phyloP scores from a whole-genome alignment of 2,888 invertebrate genomes.

The Teinopalpus imperialis region DNA sequence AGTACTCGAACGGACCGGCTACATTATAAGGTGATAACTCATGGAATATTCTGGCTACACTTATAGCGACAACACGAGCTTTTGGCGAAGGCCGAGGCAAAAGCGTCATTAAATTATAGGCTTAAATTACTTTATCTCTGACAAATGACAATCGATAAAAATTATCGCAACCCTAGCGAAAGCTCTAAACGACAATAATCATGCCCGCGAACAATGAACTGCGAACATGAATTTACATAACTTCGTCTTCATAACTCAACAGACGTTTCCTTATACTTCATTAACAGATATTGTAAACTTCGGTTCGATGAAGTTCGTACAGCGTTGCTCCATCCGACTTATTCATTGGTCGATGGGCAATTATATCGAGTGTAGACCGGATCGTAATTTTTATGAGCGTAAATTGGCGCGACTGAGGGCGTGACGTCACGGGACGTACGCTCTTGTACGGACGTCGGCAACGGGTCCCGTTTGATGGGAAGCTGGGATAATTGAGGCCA shows the following conservation, averaged over 20 bases:
- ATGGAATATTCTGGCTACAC: no score
- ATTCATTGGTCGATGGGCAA: conserved; percentile 32
- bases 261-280: conserved; percentile 7
- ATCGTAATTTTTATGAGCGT: conserved; percentile 54
- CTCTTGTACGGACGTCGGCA: conserved; percentile 25
- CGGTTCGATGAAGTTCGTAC: conserved; percentile 10
- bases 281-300: conserved; percentile 16
- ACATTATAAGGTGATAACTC: no score
- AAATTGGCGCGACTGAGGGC: conserved; percentile 45
- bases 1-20: no score
- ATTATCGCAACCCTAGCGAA: conserved; percentile 23
- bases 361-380: conserved; percentile 51
- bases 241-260: conserved; percentile 11
- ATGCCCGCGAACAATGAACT: conserved; percentile 29
- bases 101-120: no score
- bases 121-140: no score
- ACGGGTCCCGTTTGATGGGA: conserved; percentile 10
- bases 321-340: conserved; percentile 25
- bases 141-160: no score
- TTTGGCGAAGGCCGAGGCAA: no score
- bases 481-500: conserved; percentile 14
- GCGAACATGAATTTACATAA: conserved; percentile 28
- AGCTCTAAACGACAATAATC: conserved; percentile 25
- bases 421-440: conserved; percentile 46
- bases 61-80: no score